phyloP scores from a whole-genome alignment of 2,888 invertebrate genomes.

The Chrysolina americana region DNA sequence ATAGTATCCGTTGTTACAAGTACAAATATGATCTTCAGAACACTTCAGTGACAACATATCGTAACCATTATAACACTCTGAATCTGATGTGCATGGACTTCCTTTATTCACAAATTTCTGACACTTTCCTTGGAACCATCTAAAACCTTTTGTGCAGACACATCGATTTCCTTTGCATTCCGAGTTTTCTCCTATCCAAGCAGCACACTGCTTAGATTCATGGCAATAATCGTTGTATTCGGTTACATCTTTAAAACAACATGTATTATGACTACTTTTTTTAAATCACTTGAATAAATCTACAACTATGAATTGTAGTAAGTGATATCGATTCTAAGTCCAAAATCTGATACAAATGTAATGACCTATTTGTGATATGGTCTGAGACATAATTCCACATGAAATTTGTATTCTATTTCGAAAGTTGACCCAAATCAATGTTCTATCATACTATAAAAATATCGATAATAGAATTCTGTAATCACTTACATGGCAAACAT shows the following conservation, averaged over 20 bases:
- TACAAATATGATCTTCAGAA: conserved; percentile 40
- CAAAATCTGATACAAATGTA: too few species aligned
- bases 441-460: too few species aligned
- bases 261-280: too few species aligned
- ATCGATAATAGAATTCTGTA: too few species aligned
- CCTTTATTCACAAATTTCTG: conserved; percentile 48
- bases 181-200: conserved; percentile 52
- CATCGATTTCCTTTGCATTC: conserved; percentile 49
- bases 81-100: conserved; percentile 42
- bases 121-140: conserved; percentile 56
- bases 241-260: conserved; percentile 50
- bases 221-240: conserved; percentile 51
- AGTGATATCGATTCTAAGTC: too few species aligned
- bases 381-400: too few species aligned
- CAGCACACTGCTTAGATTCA: conserved; percentile 49
- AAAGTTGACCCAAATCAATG: too few species aligned
- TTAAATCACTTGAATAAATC: too few species aligned
- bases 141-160: conserved; percentile 48
- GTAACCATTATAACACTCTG: conserved; percentile 52
- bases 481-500: conserved; percentile 6
- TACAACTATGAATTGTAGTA: too few species aligned
- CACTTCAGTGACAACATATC: conserved; percentile 53
- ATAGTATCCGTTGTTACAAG: conserved; percentile 51
- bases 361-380: too few species aligned
- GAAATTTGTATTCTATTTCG: too few species aligned